These are phyloP conservation scores for Xiphophorus hellerii DNA, from an alignment of 2,113 vertebrate genomes.

Conservation along the genomic window DNA sequence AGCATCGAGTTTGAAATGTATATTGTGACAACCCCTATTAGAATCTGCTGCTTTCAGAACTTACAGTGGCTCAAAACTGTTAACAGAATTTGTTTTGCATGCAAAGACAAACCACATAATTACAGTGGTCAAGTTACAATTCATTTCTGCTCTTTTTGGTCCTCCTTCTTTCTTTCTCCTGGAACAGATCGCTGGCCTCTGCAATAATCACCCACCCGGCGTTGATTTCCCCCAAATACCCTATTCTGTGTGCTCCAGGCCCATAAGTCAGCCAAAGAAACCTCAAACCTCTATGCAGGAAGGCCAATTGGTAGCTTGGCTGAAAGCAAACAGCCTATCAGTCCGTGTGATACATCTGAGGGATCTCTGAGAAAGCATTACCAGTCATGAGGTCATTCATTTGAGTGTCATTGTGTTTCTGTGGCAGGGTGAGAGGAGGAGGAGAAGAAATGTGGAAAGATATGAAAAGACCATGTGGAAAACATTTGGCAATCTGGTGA, in stretches of 20 bases:
- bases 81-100: background rate
- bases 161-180: constrained; percentile 19
- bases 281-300: constrained; percentile 2
- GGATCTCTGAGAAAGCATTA: constrained; percentile 51
- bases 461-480: constrained; percentile 52
- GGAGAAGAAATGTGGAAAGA: constrained; percentile 3
- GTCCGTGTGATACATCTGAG: constrained; percentile 34
- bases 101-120: background rate
- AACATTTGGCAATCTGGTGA: constrained; percentile 60
- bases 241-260: constrained; percentile 1
- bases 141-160: constrained; percentile 42
- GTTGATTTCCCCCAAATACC: constrained; percentile 30
- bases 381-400: constrained; percentile 56
- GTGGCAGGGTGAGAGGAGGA: constrained; percentile 16
- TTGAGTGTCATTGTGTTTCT: constrained; percentile 42
- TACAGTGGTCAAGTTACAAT: constrained; percentile 21
- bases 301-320: constrained; percentile 27
- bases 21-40: too few relatives aligned
- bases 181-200: constrained; percentile 16
- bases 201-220: constrained; percentile 18
- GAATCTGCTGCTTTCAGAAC: too few relatives aligned
- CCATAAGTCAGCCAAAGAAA: constrained; percentile 32
- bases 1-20: too few relatives aligned
- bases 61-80: background rate
- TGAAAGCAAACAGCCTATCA: constrained; percentile 29